These are phyloP conservation scores for Biston betularia DNA, from an alignment of 2,888 invertebrate species.

Conservation along the genomic window DNA sequence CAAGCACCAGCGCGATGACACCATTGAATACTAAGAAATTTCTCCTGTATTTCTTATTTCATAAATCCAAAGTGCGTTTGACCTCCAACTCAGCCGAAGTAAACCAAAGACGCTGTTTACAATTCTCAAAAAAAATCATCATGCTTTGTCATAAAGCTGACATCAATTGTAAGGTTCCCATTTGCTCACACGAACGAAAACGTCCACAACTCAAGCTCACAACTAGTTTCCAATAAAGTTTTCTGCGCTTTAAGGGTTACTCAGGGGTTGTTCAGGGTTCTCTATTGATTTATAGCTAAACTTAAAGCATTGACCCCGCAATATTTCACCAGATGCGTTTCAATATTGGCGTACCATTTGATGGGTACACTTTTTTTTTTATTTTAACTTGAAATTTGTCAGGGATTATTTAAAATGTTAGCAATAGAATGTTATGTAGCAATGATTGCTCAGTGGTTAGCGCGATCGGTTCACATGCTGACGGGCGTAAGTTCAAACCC, in stretches of 20 bases:
- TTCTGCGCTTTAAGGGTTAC: constrained; percentile 22
- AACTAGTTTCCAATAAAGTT: constrained; percentile 28
- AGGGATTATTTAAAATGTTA: background rate
- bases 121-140: too few species aligned
- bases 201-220: background rate
- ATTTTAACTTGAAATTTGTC: background rate
- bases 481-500: too few species aligned
- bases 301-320: constrained; percentile 26
- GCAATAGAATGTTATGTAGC: too few species aligned
- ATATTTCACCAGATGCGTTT: constrained; percentile 31
- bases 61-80: too few species aligned
- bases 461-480: too few species aligned
- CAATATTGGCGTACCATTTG: constrained; percentile 20
- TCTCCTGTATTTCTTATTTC: too few species aligned
- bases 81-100: too few species aligned
- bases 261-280: constrained; percentile 8
- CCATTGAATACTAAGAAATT: too few species aligned
- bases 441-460: too few species aligned
- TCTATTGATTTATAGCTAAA: constrained; percentile 34
- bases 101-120: too few species aligned
- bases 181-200: constrained; percentile 14
- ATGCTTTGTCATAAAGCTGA: background rate
- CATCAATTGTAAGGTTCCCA: background rate
- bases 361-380: background rate
- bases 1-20: too few species aligned